Evolutionary conservation across 2,888 invertebrate genomes (phyloP), one percentile per base, ranked within the genome.

Genomic region (Agapetus fuscipes): DNA sequence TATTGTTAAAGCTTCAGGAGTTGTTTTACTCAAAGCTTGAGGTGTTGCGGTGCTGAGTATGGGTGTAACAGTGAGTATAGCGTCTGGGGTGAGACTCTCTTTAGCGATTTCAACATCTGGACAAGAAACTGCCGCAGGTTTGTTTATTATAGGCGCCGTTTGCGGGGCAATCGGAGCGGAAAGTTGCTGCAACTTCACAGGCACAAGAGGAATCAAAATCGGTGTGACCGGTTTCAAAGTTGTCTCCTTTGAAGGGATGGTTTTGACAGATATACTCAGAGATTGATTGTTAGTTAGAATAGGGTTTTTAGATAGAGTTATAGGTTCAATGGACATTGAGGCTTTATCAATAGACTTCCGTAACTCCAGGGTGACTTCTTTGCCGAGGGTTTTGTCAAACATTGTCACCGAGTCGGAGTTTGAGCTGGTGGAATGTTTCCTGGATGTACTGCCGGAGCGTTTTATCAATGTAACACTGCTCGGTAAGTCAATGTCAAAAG

Each of bases 391-490:
- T 46, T 70, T 70, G 50, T 70, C 70, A 51, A 70, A 67, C 52
- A 69, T 64, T 47, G 66, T 67, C 34, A 70, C 66, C 43, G 70
- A 64, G 51, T 70, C 69, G 3, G 69, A 66, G 48, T 64, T 68
- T 3, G 70, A 69, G 44, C 63, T 64, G 3, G 69, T 68, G 2
- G 70, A 70, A 48, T 66, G 68, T 44, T 70, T 70, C 27, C 70
- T 58, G 7, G 68, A 57, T 45, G 60, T 62, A 15, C 65, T 56
- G 48, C 65, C 68, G 48, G 67, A 68, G 34, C 69, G 60, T 46
- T 70, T 70, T 13, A 70, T 70, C 13, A 70, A 54, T 17, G 70
- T 70, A 4, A 70, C 63, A 25, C 68, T 66, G 49, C 68, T 65
- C 11, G 69, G 64, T 26, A 64, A 53, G 40, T 71, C 70, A n/a